Conservation (phyloP, 1,140 invertebrate genomes). For the Himalopsyche phryganea region DNA sequence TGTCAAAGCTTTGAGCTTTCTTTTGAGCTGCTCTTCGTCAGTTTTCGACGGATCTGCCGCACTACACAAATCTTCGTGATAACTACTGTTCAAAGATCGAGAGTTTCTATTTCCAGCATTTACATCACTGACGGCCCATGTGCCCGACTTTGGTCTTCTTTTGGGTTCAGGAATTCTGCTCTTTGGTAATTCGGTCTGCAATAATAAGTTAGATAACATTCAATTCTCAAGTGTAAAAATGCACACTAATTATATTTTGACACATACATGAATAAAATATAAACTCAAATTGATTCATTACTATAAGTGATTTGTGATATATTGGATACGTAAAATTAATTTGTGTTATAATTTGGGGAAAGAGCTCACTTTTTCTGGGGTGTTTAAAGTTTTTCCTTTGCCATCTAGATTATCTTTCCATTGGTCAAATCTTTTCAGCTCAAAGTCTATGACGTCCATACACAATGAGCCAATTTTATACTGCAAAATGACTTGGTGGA, state of each 20-base stretch:
- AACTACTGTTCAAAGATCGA: slow-evolving; percentile 57
- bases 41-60: slow-evolving; percentile 56
- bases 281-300: too few relatives aligned
- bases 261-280: too few relatives aligned
- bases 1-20: slow-evolving; percentile 74
- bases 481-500: slow-evolving; percentile 81
- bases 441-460: slow-evolving; percentile 94
- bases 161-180: slow-evolving; percentile 65
- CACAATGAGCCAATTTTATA: slow-evolving; percentile 87
- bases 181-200: slow-evolving; percentile 53
- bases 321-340: too few relatives aligned
- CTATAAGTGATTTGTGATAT: too few relatives aligned
- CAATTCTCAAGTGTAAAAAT: too few relatives aligned
- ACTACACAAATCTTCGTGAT: slow-evolving; percentile 61
- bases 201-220: background rate
- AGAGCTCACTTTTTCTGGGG: slow-evolving; percentile 45
- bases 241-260: too few relatives aligned
- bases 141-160: slow-evolving; percentile 63
- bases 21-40: slow-evolving; percentile 78
- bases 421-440: slow-evolving; percentile 86
- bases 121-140: slow-evolving; percentile 57
- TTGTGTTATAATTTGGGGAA: too few relatives aligned
- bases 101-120: slow-evolving; percentile 50
- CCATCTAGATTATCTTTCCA: slow-evolving; percentile 89
- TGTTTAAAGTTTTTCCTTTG: slow-evolving; percentile 48